Conservation (phyloP, 1,140 invertebrate species). For the Paralvinella palmiformis region DNA sequence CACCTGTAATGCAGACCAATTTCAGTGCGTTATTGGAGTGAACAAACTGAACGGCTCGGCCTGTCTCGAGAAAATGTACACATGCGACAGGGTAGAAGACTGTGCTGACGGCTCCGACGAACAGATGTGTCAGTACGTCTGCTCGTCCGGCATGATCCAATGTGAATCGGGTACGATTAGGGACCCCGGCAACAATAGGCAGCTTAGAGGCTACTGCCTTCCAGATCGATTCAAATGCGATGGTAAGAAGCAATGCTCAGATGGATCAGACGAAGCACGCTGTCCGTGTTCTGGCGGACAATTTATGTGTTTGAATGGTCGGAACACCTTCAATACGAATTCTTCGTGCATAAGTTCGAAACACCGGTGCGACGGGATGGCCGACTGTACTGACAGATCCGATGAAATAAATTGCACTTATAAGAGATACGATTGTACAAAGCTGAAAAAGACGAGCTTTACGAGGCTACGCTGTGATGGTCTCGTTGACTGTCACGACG, state of each 20-base stretch:
- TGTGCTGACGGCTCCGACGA: constrained; percentile 9
- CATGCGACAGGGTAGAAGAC: constrained; percentile 1
- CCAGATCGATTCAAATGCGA: background rate
- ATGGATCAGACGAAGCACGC: background rate
- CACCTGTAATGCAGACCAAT: background rate
- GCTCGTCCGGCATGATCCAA: background rate
- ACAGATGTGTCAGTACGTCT: background rate
- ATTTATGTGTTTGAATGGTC: background rate
- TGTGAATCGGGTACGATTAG: background rate
- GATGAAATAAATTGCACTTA: background rate
- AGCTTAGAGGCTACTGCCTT: background rate
- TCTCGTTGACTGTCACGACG: background rate
- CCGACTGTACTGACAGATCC: background rate
- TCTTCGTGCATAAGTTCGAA: background rate
- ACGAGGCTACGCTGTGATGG: constrained; percentile 4
- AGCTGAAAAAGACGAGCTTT: background rate
- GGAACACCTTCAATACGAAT: background rate
- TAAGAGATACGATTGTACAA: constrained; percentile 2
- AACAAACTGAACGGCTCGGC: background rate
- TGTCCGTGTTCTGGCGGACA: background rate
- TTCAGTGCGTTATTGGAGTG: constrained; percentile 1
- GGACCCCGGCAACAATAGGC: background rate
- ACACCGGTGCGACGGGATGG: background rate
- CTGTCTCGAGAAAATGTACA: background rate
- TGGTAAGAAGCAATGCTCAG: background rate